These are phyloP conservation scores for Heliornis fulica DNA, from an alignment of 2,113 vertebrate species.

Conservation along the genomic window DNA sequence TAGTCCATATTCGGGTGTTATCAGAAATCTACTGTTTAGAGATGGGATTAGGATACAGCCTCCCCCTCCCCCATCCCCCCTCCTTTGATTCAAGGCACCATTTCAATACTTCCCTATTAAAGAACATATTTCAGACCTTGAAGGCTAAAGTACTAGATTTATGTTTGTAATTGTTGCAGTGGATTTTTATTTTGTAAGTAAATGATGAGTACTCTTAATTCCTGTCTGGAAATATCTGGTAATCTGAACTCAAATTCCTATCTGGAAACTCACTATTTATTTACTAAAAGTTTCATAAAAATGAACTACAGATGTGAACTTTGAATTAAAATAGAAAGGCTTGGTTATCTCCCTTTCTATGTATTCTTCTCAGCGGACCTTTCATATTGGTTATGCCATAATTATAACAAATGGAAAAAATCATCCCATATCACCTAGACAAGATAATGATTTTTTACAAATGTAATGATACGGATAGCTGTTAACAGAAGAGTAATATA, in stretches of 20 bases:
- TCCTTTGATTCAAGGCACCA: neutral
- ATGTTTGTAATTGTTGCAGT: neutral
- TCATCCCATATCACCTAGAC: neutral
- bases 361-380: neutral
- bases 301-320: neutral
- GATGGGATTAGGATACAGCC: no score
- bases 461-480: neutral
- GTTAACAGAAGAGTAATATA: neutral
- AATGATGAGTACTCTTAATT: neutral
- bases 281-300: neutral
- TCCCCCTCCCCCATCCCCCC: no score
- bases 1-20: slow-evolving; percentile 5
- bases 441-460: neutral
- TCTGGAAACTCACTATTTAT: neutral
- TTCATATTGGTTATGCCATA: neutral
- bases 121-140: neutral
- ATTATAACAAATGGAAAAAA: neutral
- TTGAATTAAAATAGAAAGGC: neutral
- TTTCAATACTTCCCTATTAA: neutral
- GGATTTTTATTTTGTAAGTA: slow-evolving; percentile 1
- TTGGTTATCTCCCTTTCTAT: neutral
- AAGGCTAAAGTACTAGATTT: slow-evolving; percentile 1
- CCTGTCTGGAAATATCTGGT: no score
- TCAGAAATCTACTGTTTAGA: slow-evolving; percentile 21
- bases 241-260: neutral